Evolutionary conservation across 1,140 invertebrate species (phyloP), one percentile per base, ranked within the genome.

Genomic region (Vollenhovia emeryi): DNA sequence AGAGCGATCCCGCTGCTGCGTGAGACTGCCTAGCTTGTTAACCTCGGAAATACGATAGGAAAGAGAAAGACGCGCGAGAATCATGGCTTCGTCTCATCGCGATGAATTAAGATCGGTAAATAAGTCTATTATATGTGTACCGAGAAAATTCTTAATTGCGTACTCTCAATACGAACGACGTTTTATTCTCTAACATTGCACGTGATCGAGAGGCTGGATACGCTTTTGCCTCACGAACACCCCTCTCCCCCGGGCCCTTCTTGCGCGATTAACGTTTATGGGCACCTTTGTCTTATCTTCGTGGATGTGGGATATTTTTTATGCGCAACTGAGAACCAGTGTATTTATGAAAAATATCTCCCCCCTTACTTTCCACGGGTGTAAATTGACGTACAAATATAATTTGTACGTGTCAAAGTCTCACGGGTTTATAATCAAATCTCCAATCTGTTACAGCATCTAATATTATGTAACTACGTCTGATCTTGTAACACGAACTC

Each of bases 11-110:
- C 40, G 62, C 66, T 43, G 64, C 78, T 82, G 78, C 78, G 66
- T 82, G 76, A 82, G 66, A 82, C 78, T 82, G 71, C 64, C 50
- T 80, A 69, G 78, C 78, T 82, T 82, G 78, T 82, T 82, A 82
- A 82, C 64, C 66, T 71, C 50, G n/a, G 78, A 82, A 69, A 82
- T 82, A 82, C 36, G 66, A 82, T 82, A 57, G 50, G 52, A 71
- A 71, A 80, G 66, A 45, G 55, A 66, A 50, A 33, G 18, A 43
- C 33, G 18, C 7, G 36, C 48, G 60, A 33, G 60, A 15, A 79
- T 79, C 64, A 36, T 30, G 52, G 50, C 52, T 43, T 43, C 48
- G 50, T 71, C 21, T 43, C 24, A 43, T 82, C 66, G 50, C 66
- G 78, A 82, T 82, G 57, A 82, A 82, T 82, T 71, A 55, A 57